Evolutionary conservation across 2,113 vertebrate genomes (phyloP), one percentile per base, ranked within the genome.

Genomic region (Ptychochromis oligacanthus): DNA sequence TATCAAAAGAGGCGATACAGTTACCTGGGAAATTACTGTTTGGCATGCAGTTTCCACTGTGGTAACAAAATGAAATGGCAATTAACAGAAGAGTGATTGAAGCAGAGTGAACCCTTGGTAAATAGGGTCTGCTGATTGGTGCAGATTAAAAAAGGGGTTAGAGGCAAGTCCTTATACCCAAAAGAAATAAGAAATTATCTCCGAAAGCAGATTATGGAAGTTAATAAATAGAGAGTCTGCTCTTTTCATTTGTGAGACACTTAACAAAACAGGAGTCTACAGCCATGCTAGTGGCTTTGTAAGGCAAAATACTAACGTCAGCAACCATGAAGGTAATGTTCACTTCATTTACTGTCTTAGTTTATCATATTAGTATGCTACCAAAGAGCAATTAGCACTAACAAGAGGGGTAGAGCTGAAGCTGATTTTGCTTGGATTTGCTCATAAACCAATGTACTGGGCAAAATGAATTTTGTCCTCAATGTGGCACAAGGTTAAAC

Each of bases 1-100:
- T 31, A 13, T 1, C 20, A 1, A 49, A 17, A 46, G 20, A 56
- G 11, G 54, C 15, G 10, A 4, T 59, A 10, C 6, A 10, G 11
- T 85, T 77, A 18, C 67, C 15, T n/a, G 24, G 65, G 79, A 89
- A 87, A 88, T 82, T 1, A 65, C 60, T 61, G 56, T 77, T 91
- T 86, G 34, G 59, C 77, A 88, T 88, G 61, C 77, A 74, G 80
- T 22, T 56, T 46, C 38, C 43, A 65, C 86, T 17, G n/a, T 59
- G 10, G 26, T 24, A 67, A 56, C 22, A 72, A 90, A 72, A 87
- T 57, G 14, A 89, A 88, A 80, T 28, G 67, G 75, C 91, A 87
- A 80, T 90, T 89, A 89, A 80, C 31, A 79, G 56, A 31, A 64
- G 13, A 49, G 60, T 79, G 59, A 87, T 43, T 72, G 79, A 57